Base-by-base conservation (phyloP, 2,113 vertebrate genomes). In the Enhydra lutris region DNA sequence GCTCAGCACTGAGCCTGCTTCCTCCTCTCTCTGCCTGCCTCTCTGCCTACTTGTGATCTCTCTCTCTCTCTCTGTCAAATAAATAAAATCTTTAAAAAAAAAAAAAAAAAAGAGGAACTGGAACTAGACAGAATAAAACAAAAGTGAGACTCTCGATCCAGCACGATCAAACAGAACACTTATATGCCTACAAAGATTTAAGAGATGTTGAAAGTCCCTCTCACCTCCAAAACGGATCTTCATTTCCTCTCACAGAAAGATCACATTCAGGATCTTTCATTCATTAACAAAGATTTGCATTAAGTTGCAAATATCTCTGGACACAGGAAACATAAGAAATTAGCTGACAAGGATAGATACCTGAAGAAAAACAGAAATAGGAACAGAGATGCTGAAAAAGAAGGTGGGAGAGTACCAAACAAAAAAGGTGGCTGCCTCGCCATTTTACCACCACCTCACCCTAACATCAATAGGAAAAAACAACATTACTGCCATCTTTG, bases 261-360 rank as follows among this genome's bases (percentile, higher is more conserved):
- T 55, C 52, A 55, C 52, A 55, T 55, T 55, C 5, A 18, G 65
- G 9, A 65, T 21, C 92, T 80, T 94, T 84, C 92, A 85, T 78
- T 96, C 92, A 85, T 78, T 95, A 93, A 74, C 18, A 91, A 95
- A 94, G 73, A 93, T 88, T 87, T 97, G 29, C 24, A 85, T 81
- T 91, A 81, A 95, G 31, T 47, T 97, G 47, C 20, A 94, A 91
- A 59, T 74, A 85, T 67, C 42, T 91, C 18, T 80, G 45, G 47
- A 95, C 67, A 91, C 21, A 61, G 9, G 81, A 95, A 96, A 96
- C 57, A 89, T 42, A 63, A 87, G 81, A 65, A 73, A 67, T 67
- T 81, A 94, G 74, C 65, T 87, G 74, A 92, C 29, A 94, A 80
- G 24, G 4, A 91, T 17, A 92, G 79, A n/a, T 15, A 95, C 42